Base-by-base conservation (phyloP, 2,888 invertebrate species). In the Stenchaetothrips biformis region DNA sequence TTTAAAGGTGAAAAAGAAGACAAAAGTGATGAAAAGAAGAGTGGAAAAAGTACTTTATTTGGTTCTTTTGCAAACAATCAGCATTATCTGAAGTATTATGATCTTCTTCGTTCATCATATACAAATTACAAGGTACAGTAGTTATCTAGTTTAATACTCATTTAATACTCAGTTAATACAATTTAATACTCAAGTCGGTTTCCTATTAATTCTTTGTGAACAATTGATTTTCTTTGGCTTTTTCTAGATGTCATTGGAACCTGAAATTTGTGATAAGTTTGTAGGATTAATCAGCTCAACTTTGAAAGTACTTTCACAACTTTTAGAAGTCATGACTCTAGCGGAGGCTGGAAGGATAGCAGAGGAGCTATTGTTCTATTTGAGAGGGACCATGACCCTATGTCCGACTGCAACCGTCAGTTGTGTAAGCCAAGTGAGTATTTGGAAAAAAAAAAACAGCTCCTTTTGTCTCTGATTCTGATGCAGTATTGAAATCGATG, bases 111-210 rank as follows among this genome's bases (percentile, higher is more conserved):
- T 85, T 92, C 93, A 83, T 93, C 95, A 6, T 94, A 95, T 87
- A 92, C 92, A 48, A 97, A 95, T 88, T 95, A 96, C 87, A 95
- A 95, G 91, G 95, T 94, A 86, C 6, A 3, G 3, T 21, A 53
- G 9, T 53, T 7, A 21, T 7, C 25, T 7, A 21, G 67, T 25
- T 74, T 79, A n/a, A n/a, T n/a, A n/a, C n/a, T n/a, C n/a, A n/a
- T n/a, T n/a, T n/a, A n/a, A n/a, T 80, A 81, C 81, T 81, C 11
- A 80, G 47, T 18, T 53, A 53, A 53, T n/a, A n/a, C n/a, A n/a
- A n/a, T n/a, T n/a, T n/a, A n/a, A n/a, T n/a, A n/a, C n/a, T n/a
- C n/a, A n/a, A n/a, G n/a, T n/a, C n/a, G n/a, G n/a, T 37, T 37
- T 2, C 37, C 37, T 37, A 77, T 80, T 27, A 78, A 21, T 81